Base-by-base conservation (phyloP, 2,888 invertebrate species). In the Microctonus aethiopoides region DNA sequence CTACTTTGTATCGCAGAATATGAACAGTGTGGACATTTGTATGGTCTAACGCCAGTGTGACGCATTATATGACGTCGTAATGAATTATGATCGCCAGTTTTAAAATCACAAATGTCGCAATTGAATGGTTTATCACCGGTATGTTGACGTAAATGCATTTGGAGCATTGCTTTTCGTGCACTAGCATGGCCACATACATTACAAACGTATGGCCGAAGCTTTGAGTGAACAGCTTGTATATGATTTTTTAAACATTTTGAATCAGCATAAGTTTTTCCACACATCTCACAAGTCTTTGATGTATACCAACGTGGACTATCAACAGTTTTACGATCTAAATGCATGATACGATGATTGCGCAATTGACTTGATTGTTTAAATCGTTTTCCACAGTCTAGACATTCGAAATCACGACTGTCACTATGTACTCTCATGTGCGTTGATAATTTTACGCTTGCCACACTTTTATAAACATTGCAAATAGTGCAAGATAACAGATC, bases 101-200 rank as follows among this genome's bases (percentile, higher is more conserved):
- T 88, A 81, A 92, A 95, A 10, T 89, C 88, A 80, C 94, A 94
- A 24, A 89, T 85, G 39, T 91, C 89, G 80, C 95, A 95, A 65
- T 90, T 89, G 76, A 92, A 91, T 0, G 94, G 94, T 81, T 94
- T 94, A 77, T 93, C 93, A 3, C 94, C 92, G 0, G 94, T 93
- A 78, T 94, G 94, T 76, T 92, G 93, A 11, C 94, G 87, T 78
- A 92, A 87, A 83, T 95, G 94, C 76, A 94, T 89, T 89, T 91
- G 81, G 67, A 93, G 83, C 88, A 92, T 92, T 3, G 92, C 90
- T 78, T 93, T 93, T 56, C 93, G 87, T 0, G 93, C 90, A 26
- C 92, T 91, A 75, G 92, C 90, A 80, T 93, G 92, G 10, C 91
- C 92, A 82, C 94, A 94, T 65, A 92, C 91, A 77, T 90, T 91